Evolutionary conservation across 2,797 vertebrate genomes (phyloP), one percentile per base, ranked within the genome.

Genomic region (Avahi laniger): DNA sequence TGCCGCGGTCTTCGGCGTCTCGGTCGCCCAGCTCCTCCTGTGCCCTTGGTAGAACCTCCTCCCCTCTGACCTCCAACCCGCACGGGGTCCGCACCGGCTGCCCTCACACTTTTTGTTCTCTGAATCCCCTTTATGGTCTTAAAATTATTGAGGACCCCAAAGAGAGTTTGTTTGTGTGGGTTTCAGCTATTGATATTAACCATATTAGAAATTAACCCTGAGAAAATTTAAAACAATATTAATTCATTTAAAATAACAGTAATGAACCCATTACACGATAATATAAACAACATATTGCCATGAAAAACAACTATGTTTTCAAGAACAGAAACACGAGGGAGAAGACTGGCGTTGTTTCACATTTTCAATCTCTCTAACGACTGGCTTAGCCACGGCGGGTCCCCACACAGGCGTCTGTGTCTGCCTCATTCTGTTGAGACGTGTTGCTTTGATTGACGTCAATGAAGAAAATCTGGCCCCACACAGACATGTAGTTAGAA

Each of bases 11-110:
- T 11, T 5, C 2, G 2, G 8, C 7, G 0, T 38, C 20, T 38
- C 2, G 69, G 20, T 26, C 11, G 1, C 11, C 0, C 5, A 3
- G 6, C 2, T 2, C 7, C 8, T 35, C 65, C 59, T 1, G 28
- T 0, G 0, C 33, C 75, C 33, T 61, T 22, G 1, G 80, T 1
- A 1, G 4, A 20, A 20, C 17, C 1, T 3, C 14, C 20, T 20
- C 48, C 50, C 59, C 20, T 38, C 24, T 15, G 52, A 8, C 12
- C 0, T 0, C 11, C 7, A 2, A 1, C 7, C 26, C 4, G 5
- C 3, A 38, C 14, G 1, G 5, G 3, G 22, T 4, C 52, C 43
- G 3, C 18, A 6, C 93, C 28, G 26, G 2, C 33, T 18, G 10
- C 30, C 11, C n/a, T 43, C 61, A 13, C 0, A 1, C 15, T 17